phyloP scores from a whole-genome alignment of 2,797 vertebrate genomes.

The Alexandromys oeconomus region DNA sequence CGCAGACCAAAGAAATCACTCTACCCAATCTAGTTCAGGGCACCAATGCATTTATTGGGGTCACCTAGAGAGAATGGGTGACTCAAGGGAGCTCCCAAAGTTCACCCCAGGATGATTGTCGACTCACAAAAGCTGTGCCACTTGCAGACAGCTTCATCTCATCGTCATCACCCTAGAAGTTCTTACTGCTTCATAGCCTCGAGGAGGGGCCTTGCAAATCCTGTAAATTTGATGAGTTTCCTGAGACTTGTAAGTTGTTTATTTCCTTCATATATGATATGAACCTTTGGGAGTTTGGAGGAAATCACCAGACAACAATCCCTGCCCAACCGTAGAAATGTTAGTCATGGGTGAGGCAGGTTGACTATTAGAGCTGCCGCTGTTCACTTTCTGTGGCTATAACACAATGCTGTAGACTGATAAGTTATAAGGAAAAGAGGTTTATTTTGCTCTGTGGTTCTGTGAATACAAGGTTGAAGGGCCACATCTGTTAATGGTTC shows the following conservation, averaged over 20 bases:
- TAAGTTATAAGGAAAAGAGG: background rate
- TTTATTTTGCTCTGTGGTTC: background rate
- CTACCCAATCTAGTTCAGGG: background rate
- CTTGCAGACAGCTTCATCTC: background rate
- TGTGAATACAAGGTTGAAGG: background rate
- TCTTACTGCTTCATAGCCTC: background rate
- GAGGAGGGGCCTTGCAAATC: background rate
- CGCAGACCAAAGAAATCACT: background rate
- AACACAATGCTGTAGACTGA: background rate
- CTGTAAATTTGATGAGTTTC: background rate
- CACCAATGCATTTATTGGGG: background rate
- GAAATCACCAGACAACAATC: background rate
- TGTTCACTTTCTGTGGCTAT: background rate
- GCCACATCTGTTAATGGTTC: background rate
- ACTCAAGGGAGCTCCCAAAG: background rate
- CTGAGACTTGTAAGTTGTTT: background rate
- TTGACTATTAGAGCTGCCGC: background rate
- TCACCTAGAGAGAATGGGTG: background rate
- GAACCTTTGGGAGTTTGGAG: background rate
- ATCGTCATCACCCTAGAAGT: no score
- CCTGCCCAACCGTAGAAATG: background rate
- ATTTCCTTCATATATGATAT: background rate
- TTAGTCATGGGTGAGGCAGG: background rate
- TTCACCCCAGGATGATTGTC: background rate
- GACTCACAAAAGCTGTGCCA: background rate